phyloP scores from a whole-genome alignment of 2,797 vertebrate genomes.

The Tokudaia tokunoshimensis region DNA sequence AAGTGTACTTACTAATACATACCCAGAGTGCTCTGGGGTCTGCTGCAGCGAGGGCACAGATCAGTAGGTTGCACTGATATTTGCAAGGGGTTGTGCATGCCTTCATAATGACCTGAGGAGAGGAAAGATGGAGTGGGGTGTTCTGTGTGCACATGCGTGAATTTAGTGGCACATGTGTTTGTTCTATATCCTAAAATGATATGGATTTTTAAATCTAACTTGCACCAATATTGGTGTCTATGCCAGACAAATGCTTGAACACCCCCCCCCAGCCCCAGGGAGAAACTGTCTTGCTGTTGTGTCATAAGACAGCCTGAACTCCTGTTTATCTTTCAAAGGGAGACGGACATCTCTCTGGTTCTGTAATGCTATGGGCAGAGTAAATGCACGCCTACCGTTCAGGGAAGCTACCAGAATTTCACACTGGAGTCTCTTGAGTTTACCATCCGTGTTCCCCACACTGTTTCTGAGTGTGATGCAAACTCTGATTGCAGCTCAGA shows the following conservation, averaged over 20 bases:
- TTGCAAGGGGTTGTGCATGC: not conserved
- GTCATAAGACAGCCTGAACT: conserved; percentile 26
- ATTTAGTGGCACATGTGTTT: not conserved
- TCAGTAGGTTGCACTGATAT: not conserved
- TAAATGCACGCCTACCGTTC: not conserved
- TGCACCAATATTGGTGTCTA: not conserved
- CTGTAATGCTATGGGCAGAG: not conserved
- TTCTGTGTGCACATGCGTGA: not conserved
- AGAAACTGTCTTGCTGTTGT: not conserved
- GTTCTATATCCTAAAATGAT: not conserved
- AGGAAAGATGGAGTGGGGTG: not conserved
- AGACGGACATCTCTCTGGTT: not conserved
- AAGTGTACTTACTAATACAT: not conserved
- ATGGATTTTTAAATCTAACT: not conserved
- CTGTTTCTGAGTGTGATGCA: conserved; percentile 65
- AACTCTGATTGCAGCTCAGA: conserved; percentile 37
- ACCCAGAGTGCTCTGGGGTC: not conserved
- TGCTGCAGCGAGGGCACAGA: not conserved
- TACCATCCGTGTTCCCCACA: conserved; percentile 66
- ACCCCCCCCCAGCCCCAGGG: not conserved
- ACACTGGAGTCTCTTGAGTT: conserved; percentile 71
- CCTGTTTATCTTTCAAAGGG: not conserved
- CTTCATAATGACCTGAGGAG: not conserved
- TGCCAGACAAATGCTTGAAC: conserved; percentile 6
- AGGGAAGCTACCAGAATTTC: conserved; percentile 13